Evolutionary conservation across 2,797 vertebrate genomes (phyloP), one percentile per base, ranked within the genome.

Genomic region (Microctenopoma steveboyesi): DNA sequence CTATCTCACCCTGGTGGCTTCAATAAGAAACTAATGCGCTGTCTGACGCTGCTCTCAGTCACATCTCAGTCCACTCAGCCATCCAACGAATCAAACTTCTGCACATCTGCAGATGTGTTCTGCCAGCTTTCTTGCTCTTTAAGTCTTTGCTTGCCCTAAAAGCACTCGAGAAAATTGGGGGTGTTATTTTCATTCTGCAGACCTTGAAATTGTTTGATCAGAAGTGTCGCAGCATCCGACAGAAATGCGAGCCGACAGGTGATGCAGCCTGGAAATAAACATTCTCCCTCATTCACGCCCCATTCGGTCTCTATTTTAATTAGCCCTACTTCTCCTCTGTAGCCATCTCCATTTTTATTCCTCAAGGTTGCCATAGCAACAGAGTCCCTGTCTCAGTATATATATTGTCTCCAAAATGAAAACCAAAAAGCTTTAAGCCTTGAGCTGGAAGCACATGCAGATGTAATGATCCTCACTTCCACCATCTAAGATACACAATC

Each of bases 291-390:
- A 46, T 65, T 80, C 47, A 33, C 35, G 25, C 39, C 39, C 35
- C 16, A 49, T 69, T 58, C 18, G 28, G 50, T 50, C 52, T 66
- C n/a, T 63, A 5, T 72, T 62, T 69, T 54, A 82, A 71, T 74
- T 61, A 72, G 50, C 35, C 27, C 16, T 8, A 48, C 40, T 49
- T 52, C 63, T 66, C 30, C 35, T 72, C n/a, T 66, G 50, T 57
- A 52, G n/a, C 47, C 37, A 39, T 56, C 37, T 54, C 69, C n/a
- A 35, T 58, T 11, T 43, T 43, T 63, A 48, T 68, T 45, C 49
- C 40, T 10, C 25, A 1, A 2, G 27, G 71, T 78, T 71, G 54
- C 67, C 68, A 74, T 82, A 45, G 74, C 46, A 78, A 82, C 71
- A 55, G 11, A 37, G 54, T 63, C 43, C 53, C 49, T 28, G 28